phyloP scores from a whole-genome alignment of 37 sponge, comb jelly and placozoan species.

The Beroe ovata region DNA sequence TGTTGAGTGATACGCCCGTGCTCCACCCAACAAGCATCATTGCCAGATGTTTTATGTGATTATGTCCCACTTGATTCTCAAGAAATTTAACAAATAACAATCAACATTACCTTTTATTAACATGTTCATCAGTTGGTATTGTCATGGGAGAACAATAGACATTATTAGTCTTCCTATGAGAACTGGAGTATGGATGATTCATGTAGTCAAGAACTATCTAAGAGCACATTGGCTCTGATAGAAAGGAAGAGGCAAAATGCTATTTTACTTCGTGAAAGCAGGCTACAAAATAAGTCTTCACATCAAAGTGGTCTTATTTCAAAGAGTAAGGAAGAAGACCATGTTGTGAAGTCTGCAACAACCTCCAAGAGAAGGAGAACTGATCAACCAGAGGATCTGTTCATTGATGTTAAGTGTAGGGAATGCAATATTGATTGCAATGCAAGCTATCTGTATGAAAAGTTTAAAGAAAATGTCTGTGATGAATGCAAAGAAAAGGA shows the following conservation, averaged over 20 bases:
- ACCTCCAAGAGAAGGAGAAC: not conserved
- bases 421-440: constrained; percentile 59
- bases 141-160: too few relatives aligned
- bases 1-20: too few relatives aligned
- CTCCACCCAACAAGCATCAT: too few relatives aligned
- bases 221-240: constrained; percentile 9
- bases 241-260: constrained; percentile 59
- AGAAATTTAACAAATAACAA: too few relatives aligned
- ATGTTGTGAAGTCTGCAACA: not conserved
- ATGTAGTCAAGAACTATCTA: too few relatives aligned
- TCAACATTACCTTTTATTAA: too few relatives aligned
- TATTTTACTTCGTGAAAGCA: constrained; percentile 41
- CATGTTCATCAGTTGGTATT: too few relatives aligned
- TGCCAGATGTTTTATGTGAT: too few relatives aligned
- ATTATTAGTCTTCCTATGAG: too few relatives aligned
- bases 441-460: constrained; percentile 61
- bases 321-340: not conserved
- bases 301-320: not conserved
- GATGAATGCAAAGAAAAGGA: constrained; percentile 63
- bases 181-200: too few relatives aligned
- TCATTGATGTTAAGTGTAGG: not conserved
- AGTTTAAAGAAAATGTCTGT: constrained; percentile 31
- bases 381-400: not conserved
- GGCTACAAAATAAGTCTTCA: not conserved
- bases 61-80: too few relatives aligned